These are phyloP conservation scores for Oreotragus oreotragus DNA, from an alignment of 2,113 vertebrate genomes.

Conservation along the genomic window DNA sequence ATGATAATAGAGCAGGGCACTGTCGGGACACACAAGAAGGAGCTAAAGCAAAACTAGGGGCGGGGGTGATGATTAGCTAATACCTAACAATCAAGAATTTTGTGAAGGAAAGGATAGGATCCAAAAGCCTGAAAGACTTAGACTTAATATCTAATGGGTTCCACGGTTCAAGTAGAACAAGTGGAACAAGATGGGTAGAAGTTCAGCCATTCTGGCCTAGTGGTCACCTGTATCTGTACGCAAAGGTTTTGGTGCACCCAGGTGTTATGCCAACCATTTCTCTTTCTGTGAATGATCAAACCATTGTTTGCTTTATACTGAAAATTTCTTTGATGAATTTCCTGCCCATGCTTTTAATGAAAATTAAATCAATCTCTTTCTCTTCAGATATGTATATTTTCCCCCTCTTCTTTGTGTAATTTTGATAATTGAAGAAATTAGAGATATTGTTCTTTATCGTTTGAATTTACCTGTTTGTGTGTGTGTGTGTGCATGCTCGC, in stretches of 20 bases:
- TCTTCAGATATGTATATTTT: neutral
- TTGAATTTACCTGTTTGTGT: neutral
- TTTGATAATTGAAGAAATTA: neutral
- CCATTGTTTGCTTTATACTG: neutral
- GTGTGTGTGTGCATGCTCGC: rapidly evolving
- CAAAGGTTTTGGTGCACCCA: neutral
- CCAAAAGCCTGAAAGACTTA: neutral
- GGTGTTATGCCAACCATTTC: neutral
- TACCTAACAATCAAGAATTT: neutral
- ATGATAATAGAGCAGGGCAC: neutral
- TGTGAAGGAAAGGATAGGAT: neutral
- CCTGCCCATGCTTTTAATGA: neutral
- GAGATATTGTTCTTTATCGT: neutral
- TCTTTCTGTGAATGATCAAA: constrained; percentile 2
- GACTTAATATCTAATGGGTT: neutral
- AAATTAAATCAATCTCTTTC: neutral
- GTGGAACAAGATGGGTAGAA: neutral
- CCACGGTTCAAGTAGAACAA: neutral
- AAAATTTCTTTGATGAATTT: neutral
- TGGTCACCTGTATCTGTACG: neutral
- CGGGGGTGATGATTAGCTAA: neutral
- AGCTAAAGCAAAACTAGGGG: neutral
- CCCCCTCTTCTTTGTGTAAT: neutral
- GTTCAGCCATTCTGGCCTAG: neutral
- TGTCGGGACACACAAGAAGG: neutral